phyloP scores from a whole-genome alignment of 2,113 vertebrate species.

The Ptilonorhynchus violaceus region DNA sequence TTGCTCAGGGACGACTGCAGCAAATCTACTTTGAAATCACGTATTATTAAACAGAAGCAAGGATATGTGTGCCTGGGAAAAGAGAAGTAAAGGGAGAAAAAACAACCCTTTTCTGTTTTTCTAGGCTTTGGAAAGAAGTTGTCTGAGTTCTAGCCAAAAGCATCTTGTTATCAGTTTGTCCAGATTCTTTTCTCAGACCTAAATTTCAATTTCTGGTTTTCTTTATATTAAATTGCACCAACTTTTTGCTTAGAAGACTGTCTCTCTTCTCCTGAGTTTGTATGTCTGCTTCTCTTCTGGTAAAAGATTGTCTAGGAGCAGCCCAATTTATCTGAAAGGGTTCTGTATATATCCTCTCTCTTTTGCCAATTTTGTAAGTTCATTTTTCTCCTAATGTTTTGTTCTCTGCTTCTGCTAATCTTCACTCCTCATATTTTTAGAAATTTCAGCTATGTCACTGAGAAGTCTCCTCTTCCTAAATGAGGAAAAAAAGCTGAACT shows the following conservation, averaged over 20 bases:
- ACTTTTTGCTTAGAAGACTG: not conserved
- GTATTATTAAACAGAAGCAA: not conserved
- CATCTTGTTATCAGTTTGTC: not conserved
- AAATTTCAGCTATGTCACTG: not conserved
- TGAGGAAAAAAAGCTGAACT: not conserved
- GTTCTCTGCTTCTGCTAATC: not conserved
- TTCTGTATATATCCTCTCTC: not conserved
- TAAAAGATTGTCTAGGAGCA: not conserved
- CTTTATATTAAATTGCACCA: not conserved
- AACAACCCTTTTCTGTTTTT: not conserved
- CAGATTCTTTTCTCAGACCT: not conserved
- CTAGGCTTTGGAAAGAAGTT: not conserved
- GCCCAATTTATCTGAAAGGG: not conserved
- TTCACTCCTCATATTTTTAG: not conserved
- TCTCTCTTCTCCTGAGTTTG: not conserved
- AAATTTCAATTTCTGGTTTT: not conserved
- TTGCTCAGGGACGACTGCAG: not conserved
- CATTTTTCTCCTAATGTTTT: not conserved
- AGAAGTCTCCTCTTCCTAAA: constrained; percentile 40
- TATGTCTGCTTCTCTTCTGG: not conserved
- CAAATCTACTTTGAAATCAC: not conserved
- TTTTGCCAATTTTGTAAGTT: not conserved
- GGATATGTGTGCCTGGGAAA: not conserved
- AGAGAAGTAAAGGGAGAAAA: not conserved
- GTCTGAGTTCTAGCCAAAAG: not conserved